Base-by-base conservation (phyloP, 1,140 invertebrate species). In the Drosophila serrata region DNA sequence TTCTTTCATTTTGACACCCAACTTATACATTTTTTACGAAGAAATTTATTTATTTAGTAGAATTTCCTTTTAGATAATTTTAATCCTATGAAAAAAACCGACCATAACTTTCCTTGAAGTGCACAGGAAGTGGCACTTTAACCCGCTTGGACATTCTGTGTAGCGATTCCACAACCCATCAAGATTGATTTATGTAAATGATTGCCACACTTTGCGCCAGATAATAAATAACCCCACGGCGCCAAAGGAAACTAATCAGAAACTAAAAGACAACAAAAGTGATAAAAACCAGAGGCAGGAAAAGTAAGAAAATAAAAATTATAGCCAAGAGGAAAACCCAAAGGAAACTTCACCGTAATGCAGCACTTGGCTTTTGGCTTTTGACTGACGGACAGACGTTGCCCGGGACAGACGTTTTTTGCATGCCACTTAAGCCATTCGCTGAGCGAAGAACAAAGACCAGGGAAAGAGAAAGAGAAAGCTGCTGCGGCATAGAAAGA, bases 141-240 rank as follows among this genome's bases (percentile, higher is more conserved):
- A 49, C 42, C 43, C 65, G 42, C 65, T 49, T 73, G 67, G 67
- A 59, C 51, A 29, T 72, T 22, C 43, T 31, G 15, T 33, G 12
- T 19, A 35, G 49, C 33, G 49, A 24, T 69, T 56, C 68, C 67
- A 45, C 60, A 48, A 31, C 49, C 82, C 78, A 80, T 87, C 76
- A 61, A 65, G 79, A 82, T 85, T 84, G 81, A 87, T 87, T 87
- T 87, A 88, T 87, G 82, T 88, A 87, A 87, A 87, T 82, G 84
- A 87, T 87, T 82, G 84, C 84, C 79, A 88, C 81, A 87, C 84
- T 87, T 88, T 87, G 84, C 80, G 84, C 68, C 75, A 82, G 79
- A 87, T 87, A 87, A 87, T 87, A 87, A 87, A 87, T 87, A 79
- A 75, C 80, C 73, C 59, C 65, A 37, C 61, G 68, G 61, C 61